phyloP scores from a whole-genome alignment of 2,888 invertebrate genomes.

The Andrena flavipes region DNA sequence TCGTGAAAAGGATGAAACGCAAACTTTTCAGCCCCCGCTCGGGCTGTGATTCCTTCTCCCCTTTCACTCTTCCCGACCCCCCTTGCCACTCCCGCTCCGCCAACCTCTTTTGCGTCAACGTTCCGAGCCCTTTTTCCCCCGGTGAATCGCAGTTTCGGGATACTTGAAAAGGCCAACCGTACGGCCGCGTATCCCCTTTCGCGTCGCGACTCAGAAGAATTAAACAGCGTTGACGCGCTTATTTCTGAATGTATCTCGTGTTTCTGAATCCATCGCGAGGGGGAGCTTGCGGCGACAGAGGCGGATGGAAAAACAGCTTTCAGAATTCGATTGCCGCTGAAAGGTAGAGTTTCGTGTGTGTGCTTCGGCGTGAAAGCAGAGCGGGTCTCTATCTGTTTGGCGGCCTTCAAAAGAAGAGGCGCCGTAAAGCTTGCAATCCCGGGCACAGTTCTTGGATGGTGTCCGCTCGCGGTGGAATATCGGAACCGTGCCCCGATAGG shows the following conservation, averaged over 20 bases:
- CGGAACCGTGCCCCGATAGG: no score
- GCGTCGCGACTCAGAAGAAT: constrained; percentile 14
- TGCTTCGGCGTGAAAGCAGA: no score
- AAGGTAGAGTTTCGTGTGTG: no score
- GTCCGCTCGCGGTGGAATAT: no score
- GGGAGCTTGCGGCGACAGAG: background rate
- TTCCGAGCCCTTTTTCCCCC: constrained; percentile 2
- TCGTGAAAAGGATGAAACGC: constrained; percentile 70
- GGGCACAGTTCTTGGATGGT: no score
- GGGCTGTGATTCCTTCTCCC: constrained; percentile 54
- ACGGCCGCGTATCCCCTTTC: constrained; percentile 4
- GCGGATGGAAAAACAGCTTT: background rate
- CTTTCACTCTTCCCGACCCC: constrained; percentile 2
- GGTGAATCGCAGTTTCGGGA: constrained; percentile 30
- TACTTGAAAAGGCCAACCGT: constrained; percentile 28
- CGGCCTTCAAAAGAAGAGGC: no score
- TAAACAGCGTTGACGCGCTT: constrained; percentile 13
- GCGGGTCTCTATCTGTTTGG: no score
- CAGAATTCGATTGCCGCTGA: no score
- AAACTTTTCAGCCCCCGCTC: constrained; percentile 67
- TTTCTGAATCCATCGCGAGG: background rate
- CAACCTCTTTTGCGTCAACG: constrained; percentile 2
- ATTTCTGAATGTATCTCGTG: background rate
- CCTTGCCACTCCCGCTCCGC: constrained; percentile 7
- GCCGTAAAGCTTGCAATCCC: no score